Evolutionary conservation across 2,113 vertebrate species (phyloP).

Genomic region (Melanocharis versteri): DNA sequence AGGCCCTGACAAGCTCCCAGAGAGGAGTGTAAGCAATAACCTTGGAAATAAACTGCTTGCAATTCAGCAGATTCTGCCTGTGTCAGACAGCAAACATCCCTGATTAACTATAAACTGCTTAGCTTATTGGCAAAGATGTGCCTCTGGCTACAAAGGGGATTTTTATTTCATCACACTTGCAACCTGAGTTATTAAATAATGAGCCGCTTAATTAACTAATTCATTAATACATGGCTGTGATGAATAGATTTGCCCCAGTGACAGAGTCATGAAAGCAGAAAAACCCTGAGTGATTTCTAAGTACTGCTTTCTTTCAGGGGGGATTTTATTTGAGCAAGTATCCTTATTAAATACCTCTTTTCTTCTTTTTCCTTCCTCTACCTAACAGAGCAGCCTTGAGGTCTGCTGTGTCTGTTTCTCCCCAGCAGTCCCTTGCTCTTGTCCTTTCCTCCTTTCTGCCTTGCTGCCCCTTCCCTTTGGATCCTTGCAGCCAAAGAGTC

Average conservation of each 20-base stretch:
- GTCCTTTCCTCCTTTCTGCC: not conserved
- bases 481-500: not conserved
- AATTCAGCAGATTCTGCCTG: conserved; percentile 37
- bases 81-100: not conserved
- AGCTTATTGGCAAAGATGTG: conserved; percentile 30
- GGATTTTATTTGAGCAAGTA: not conserved
- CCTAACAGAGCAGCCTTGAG: not conserved
- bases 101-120: conserved; percentile 33
- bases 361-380: not conserved
- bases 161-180: conserved; percentile 51
- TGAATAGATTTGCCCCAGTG: conserved; percentile 36
- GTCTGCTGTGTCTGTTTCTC: not conserved
- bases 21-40: conserved; percentile 8
- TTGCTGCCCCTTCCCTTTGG: not conserved
- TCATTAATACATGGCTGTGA: conserved; percentile 30
- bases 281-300: not conserved
- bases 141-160: conserved; percentile 27
- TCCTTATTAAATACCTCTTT: not conserved
- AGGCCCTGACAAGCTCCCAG: not conserved
- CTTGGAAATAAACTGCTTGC: conserved; percentile 16
- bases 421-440: not conserved
- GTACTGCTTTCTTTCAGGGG: not conserved
- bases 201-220: conserved; percentile 52
- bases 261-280: not conserved
- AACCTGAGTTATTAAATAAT: conserved; percentile 61